Conservation (phyloP, 2,797 vertebrate species). For the Melanotaenia nigrans region DNA sequence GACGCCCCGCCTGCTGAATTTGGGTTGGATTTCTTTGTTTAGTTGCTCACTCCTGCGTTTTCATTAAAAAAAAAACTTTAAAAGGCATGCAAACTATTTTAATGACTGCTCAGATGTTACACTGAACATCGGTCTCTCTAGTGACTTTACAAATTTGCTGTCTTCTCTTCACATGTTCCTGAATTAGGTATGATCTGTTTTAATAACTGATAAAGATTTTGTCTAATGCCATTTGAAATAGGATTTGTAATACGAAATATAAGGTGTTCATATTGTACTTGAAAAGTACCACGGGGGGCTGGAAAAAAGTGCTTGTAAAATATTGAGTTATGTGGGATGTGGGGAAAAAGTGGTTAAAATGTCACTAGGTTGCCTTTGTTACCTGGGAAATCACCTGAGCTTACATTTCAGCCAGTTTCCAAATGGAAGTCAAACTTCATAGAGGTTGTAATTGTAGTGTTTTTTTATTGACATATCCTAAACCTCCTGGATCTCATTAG, state of each 20-base stretch:
- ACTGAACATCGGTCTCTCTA: neutral
- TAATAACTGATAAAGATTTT: neutral
- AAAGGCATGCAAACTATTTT: neutral
- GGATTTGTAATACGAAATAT: neutral
- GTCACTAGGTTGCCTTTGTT: slow-evolving; percentile 30
- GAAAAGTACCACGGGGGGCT: too few species aligned
- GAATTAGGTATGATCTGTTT: neutral
- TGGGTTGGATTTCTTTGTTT: slow-evolving; percentile 76
- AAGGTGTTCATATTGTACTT: neutral
- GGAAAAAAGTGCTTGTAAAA: too few species aligned
- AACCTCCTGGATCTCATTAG: slow-evolving; percentile 23
- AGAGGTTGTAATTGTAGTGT: slow-evolving; percentile 1
- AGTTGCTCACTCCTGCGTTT: slow-evolving; percentile 16
- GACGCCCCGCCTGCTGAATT: slow-evolving; percentile 35
- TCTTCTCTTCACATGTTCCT: neutral
- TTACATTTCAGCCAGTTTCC: slow-evolving; percentile 15
- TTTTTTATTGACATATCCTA: slow-evolving; percentile 11
- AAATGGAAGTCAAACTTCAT: slow-evolving; percentile 15
- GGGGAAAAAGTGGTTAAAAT: slow-evolving; percentile 17
- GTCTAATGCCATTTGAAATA: neutral
- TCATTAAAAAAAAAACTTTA: slow-evolving; percentile 11
- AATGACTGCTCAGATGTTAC: neutral
- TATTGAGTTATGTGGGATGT: neutral
- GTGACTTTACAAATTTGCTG: neutral
- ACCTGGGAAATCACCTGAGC: slow-evolving; percentile 37